Evolutionary conservation across 2,888 invertebrate species (phyloP), one percentile per base, ranked within the genome.

Genomic region (Drosophila emarginata): DNA sequence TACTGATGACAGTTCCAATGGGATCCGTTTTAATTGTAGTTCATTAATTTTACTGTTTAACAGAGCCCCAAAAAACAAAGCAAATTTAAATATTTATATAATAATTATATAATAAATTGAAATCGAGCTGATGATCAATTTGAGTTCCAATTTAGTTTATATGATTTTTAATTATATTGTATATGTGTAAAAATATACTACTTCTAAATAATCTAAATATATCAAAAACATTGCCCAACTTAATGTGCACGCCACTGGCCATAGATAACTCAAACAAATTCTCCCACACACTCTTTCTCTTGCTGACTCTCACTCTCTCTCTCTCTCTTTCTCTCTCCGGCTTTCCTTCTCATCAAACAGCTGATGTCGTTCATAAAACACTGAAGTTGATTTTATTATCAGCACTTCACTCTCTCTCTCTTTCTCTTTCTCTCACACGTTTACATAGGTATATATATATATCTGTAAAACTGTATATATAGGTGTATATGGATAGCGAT

Each of bases 321-420:
- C 53, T 26, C n/a, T 7, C 56, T 53, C 14, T 39, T 5, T 50
- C 37, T 14, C 28, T 23, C 14, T 36, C 37, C 40, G 9, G 4
- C 15, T 4, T 15, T 6, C 39, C 21, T 39, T 14, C 59, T 18
- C 15, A 12, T 15, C 9, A 18, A 68, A 61, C 64, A 71, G 71
- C 71, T 70, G 71, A 58, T 64, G 53, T 32, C 21, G 32, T 23
- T 28, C 36, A 15, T 18, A 23, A 28, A 60, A 51, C 52, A 39
- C 50, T 70, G 59, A 70, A 64, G 53, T n/a, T 11, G 18, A 18
- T 21, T 72, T 64, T 28, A 60, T 71, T 60, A 72, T 72, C 65
- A 21, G 28, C 36, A 52, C 53, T 14, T 14, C 28, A 15, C 57
- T 11, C 39, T 39, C 56, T 32, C 15, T 28, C 32, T 32, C 2